Conservation (phyloP, 2,888 invertebrate genomes). For the Pogonocherus hispidulus region DNA sequence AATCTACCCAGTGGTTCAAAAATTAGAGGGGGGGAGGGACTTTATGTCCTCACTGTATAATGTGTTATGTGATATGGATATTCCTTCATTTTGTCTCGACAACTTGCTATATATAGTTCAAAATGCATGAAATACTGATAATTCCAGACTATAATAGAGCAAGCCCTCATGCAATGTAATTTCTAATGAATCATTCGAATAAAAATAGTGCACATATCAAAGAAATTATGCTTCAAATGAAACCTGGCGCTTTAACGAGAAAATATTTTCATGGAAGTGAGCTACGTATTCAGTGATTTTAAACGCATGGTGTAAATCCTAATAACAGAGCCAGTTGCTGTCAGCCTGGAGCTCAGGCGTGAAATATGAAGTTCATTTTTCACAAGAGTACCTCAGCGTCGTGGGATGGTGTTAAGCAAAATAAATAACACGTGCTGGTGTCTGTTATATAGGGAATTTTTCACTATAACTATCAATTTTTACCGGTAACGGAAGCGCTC, state of each 20-base stretch:
- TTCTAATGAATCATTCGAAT: background rate
- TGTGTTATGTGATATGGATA: too few species aligned
- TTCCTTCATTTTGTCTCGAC: too few species aligned
- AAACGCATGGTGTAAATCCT: slow-evolving; percentile 48
- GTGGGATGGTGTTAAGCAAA: slow-evolving; percentile 36
- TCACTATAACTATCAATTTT: background rate
- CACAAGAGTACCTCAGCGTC: slow-evolving; percentile 41
- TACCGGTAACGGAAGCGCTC: too few species aligned
- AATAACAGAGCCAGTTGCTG: slow-evolving; percentile 46
- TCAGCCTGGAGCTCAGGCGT: slow-evolving; percentile 53
- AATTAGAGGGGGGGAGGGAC: too few species aligned
- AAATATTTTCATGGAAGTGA: slow-evolving; percentile 41
- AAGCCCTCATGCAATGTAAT: too few species aligned
- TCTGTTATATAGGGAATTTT: background rate
- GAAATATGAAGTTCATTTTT: slow-evolving; percentile 59
- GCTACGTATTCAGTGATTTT: slow-evolving; percentile 48
- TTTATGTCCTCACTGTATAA: too few species aligned
- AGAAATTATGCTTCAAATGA: slow-evolving; percentile 28
- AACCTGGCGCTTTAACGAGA: slow-evolving; percentile 38
- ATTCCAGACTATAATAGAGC: too few species aligned
- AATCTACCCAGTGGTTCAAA: too few species aligned
- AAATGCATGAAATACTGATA: too few species aligned
- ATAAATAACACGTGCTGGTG: slow-evolving; percentile 41
- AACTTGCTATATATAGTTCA: too few species aligned
- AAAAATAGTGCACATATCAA: slow-evolving; percentile 24